These are phyloP conservation scores for Siphlonurus alternatus DNA, from an alignment of 2,888 invertebrate genomes.

Conservation along the genomic window DNA sequence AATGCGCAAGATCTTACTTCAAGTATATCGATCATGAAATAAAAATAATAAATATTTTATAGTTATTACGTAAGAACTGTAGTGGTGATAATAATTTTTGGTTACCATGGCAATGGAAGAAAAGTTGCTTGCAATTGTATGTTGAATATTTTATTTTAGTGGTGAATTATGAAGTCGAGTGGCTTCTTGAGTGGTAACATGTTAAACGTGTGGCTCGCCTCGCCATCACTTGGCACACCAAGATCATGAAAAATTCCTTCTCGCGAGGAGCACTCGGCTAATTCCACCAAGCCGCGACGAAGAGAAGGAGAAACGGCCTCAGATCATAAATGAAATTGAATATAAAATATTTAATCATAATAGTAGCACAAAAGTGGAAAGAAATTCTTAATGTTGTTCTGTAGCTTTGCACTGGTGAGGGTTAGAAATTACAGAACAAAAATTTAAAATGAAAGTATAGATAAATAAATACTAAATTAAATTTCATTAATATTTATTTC, in stretches of 20 bases:
- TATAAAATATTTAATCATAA: neutral
- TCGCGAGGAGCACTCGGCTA: neutral
- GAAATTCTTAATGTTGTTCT: too few species aligned
- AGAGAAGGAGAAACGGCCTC: neutral
- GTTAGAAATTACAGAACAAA: too few species aligned
- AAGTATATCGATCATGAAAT: too few species aligned
- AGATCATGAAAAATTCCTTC: neutral
- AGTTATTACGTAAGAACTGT: neutral
- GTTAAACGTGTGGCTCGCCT: neutral
- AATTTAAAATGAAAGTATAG: too few species aligned
- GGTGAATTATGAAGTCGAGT: neutral
- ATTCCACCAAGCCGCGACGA: neutral
- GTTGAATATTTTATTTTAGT: neutral
- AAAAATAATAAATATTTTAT: too few species aligned
- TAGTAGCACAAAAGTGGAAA: too few species aligned
- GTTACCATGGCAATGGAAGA: constrained; percentile 2
- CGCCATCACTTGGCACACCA: neutral
- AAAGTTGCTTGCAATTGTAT: too few species aligned
- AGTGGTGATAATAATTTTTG: neutral
- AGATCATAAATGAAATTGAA: neutral
- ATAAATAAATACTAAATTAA: too few species aligned
- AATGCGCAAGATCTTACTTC: too few species aligned
- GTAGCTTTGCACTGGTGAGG: too few species aligned
- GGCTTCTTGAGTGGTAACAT: too few species aligned
- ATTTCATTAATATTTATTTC: too few species aligned